Percentiles rank a stretch among this genome's conserved stretches.
Evolutionary conservation across 2,113 vertebrate species (phyloP).

Genomic region (Charina bottae): DNA sequence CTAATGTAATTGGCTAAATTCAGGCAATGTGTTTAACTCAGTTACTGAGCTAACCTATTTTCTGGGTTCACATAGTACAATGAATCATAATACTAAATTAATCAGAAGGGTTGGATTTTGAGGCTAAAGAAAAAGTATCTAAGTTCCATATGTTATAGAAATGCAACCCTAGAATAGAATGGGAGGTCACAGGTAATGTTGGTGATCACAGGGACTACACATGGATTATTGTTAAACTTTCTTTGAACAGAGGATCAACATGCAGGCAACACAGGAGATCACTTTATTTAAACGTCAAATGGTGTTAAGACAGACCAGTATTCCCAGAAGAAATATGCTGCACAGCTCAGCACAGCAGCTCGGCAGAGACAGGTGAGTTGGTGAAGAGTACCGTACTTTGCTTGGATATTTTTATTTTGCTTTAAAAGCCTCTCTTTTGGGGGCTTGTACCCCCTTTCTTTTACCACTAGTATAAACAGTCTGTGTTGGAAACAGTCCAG

Average conservation of each 20-base stretch:
- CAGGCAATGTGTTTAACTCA: not conserved
- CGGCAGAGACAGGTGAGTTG: slow-evolving; percentile 67
- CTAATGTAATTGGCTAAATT: not conserved
- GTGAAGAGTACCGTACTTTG: slow-evolving; percentile 62
- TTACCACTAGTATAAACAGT: slow-evolving; percentile 66
- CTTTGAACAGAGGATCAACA: slow-evolving; percentile 52
- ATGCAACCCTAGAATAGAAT: not conserved
- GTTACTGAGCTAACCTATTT: not conserved
- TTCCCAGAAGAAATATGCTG: slow-evolving; percentile 74
- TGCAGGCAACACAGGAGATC: slow-evolving; percentile 70
- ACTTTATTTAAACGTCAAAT: slow-evolving; percentile 79
- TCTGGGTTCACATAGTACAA: not conserved
- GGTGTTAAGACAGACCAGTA: slow-evolving; percentile 72
- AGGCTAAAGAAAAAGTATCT: not conserved
- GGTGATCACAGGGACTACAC: not conserved
- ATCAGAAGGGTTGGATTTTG: not conserved
- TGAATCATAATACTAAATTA: not conserved
- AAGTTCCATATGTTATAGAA: not conserved
- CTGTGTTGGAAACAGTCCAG: slow-evolving; percentile 66
- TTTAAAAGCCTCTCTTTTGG: slow-evolving; percentile 60
- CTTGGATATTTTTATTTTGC: slow-evolving; percentile 5
- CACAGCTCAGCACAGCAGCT: slow-evolving; percentile 57
- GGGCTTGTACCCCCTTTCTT: slow-evolving; percentile 55
- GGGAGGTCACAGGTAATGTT: not conserved
- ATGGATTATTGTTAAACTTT: not conserved